A percentile compares a stretch with the other conserved stretches of the same genome.
These are phyloP conservation scores for Anser brachyrhynchus DNA, from an alignment of 2,113 vertebrate species.

Conservation along the genomic window DNA sequence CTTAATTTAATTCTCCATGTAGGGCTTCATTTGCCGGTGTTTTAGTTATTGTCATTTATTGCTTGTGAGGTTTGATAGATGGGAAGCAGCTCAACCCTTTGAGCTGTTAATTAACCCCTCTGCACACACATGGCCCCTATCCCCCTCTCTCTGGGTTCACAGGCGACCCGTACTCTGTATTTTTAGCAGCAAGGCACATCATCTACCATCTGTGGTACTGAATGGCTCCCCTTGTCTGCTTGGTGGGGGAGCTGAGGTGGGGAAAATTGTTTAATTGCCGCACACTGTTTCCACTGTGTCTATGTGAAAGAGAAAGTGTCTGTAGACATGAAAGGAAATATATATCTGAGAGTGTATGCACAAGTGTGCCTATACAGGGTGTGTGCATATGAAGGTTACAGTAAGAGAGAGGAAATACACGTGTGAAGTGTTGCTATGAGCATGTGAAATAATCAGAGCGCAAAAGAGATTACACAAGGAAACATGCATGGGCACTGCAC, in stretches of 20 bases:
- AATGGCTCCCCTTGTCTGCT: conserved; percentile 40
- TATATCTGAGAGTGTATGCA: neutral
- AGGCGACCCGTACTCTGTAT: conserved; percentile 30
- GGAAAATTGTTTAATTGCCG: conserved; percentile 51
- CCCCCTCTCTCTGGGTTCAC: neutral
- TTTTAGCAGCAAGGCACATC: conserved; percentile 51
- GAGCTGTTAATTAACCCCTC: conserved; percentile 72
- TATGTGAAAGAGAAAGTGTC: neutral
- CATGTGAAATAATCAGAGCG: neutral
- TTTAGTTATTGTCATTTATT: conserved; percentile 71
- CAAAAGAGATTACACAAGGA: neutral
- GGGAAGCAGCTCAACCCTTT: conserved; percentile 62
- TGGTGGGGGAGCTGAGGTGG: conserved; percentile 25
- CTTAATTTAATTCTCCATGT: conserved; percentile 66
- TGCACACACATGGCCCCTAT: conserved; percentile 39
- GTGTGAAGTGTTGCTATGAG: neutral
- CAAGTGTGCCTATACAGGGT: neutral
- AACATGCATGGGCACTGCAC: fast-evolving
- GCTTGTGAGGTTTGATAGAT: conserved; percentile 66
- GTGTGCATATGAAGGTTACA: neutral
- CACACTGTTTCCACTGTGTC: conserved; percentile 16
- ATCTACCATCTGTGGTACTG: conserved; percentile 41
- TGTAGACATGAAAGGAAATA: neutral
- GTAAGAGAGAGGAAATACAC: neutral
- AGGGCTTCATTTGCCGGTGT: conserved; percentile 61